phyloP scores from a whole-genome alignment of 2,888 invertebrate genomes.

The Caradrina kadenii region DNA sequence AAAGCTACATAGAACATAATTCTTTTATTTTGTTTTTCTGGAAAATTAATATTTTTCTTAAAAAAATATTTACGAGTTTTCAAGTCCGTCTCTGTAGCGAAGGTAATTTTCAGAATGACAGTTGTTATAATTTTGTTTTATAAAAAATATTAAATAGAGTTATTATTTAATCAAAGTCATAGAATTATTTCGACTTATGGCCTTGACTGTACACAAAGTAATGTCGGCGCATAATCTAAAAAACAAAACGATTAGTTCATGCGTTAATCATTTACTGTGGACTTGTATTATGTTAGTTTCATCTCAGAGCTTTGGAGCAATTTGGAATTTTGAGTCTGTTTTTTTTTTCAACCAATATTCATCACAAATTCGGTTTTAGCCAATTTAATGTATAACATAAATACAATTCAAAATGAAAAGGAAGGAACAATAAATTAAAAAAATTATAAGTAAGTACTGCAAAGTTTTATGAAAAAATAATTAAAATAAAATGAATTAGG shows the following conservation, averaged over 20 bases:
- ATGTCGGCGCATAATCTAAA: constrained; percentile 55
- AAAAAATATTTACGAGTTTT: no score
- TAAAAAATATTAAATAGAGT: constrained; percentile 17
- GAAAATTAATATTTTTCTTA: no score
- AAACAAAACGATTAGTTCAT: constrained; percentile 59
- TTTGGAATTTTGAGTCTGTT: constrained; percentile 31
- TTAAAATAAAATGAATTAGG: neutral
- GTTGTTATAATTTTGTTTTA: neutral
- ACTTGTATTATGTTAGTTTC: constrained; percentile 45
- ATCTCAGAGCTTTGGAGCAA: constrained; percentile 38
- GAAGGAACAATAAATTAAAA: no score
- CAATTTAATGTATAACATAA: constrained; percentile 53
- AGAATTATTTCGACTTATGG: constrained; percentile 41
- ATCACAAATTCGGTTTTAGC: constrained; percentile 38
- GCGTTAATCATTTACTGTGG: constrained; percentile 39
- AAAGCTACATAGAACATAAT: no score
- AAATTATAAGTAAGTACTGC: neutral
- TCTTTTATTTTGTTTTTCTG: neutral
- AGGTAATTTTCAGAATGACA: neutral
- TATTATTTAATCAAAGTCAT: constrained; percentile 46
- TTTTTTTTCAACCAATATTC: constrained; percentile 10
- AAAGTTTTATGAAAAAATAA: neutral
- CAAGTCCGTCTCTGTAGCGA: neutral
- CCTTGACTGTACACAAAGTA: constrained; percentile 57
- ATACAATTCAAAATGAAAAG: constrained; percentile 12